Evolutionary conservation across 1,140 invertebrate genomes (phyloP).

Genomic region (Drosophila eugracilis): DNA sequence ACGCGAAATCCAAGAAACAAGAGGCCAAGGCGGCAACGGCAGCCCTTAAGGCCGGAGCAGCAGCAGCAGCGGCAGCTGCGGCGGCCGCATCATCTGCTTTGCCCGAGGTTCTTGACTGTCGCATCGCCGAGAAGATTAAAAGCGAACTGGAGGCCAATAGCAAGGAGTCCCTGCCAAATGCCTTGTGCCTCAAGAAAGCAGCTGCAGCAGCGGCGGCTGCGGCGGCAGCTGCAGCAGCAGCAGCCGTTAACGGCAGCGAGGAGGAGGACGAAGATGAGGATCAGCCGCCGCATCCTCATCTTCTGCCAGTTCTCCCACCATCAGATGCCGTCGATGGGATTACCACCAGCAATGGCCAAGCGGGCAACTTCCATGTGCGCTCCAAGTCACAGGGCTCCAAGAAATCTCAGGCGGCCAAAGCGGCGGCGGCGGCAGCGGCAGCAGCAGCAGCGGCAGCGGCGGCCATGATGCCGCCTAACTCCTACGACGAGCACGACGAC

Average conservation of each 20-base stretch:
- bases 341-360: constrained; percentile 48
- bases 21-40: constrained; percentile 70
- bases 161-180: constrained; percentile 66
- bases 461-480: constrained; percentile 66
- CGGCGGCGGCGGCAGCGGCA: constrained; percentile 42
- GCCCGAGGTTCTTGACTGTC: constrained; percentile 83
- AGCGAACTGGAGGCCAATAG: constrained; percentile 82
- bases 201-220: constrained; percentile 61
- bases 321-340: constrained; percentile 51
- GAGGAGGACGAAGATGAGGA: constrained; percentile 67
- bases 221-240: constrained; percentile 45
- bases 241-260: constrained; percentile 43
- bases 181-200: constrained; percentile 77
- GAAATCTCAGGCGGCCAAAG: constrained; percentile 57
- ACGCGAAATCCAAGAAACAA: constrained; percentile 67
- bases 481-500: constrained; percentile 73
- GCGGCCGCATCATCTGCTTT: constrained; percentile 56
- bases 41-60: constrained; percentile 51
- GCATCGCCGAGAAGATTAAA: constrained; percentile 84
- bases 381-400: constrained; percentile 49
- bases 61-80: constrained; percentile 52
- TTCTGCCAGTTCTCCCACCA: constrained; percentile 4
- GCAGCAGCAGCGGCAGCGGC: constrained; percentile 51
- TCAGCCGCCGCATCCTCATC: constrained; percentile 23
- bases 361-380: constrained; percentile 67